Evolutionary conservation across 2,113 vertebrate genomes (phyloP), one percentile per base, ranked within the genome.

Genomic region (Uropsilus gracilis): DNA sequence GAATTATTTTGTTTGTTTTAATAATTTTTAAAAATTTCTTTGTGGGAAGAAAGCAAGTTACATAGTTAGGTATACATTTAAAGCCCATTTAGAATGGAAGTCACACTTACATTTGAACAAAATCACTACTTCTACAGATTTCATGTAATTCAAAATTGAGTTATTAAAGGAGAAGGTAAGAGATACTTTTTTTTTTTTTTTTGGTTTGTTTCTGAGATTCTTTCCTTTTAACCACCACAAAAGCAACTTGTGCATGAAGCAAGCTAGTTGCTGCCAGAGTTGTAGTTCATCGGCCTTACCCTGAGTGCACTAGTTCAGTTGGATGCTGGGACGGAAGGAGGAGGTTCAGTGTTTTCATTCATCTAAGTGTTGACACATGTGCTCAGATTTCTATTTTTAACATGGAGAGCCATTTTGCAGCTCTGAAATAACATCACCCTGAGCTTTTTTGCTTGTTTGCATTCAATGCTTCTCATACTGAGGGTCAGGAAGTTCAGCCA

Each of bases 381-480:
- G 93, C 84, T 71, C 32, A 42, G 37, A 78, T 39, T 84, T 92
- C 96, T 97, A 96, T 96, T 97, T 97, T 97, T 96, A 93, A 91
- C 95, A 75, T 44, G 82, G 34, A 30, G 86, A 92, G 91, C 69
- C 89, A 95, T 95, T 91, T 89, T 90, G 28, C 63, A 50, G 53
- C 89, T 96, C 91, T 91, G 91, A 96, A 96, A 96, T 95, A 94
- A 73, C 91, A 84, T 55, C 76, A 76, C 91, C 95, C 44, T 53
- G 48, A 87, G 94, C 86, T 93, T 90, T 85, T 95, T 83, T 87
- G 42, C 50, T 87, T 89, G 75, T 93, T 94, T 94, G 55, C 48
- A 46, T 71, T 96, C 48, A 95, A 0, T 78, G 89, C 90, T 94
- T 90, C 76, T 83, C 57, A 91, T 76, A 68, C 48, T 10, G 26